Base-by-base conservation (phyloP, 1,140 invertebrate genomes). In the Dolichoris vasculosae region DNA sequence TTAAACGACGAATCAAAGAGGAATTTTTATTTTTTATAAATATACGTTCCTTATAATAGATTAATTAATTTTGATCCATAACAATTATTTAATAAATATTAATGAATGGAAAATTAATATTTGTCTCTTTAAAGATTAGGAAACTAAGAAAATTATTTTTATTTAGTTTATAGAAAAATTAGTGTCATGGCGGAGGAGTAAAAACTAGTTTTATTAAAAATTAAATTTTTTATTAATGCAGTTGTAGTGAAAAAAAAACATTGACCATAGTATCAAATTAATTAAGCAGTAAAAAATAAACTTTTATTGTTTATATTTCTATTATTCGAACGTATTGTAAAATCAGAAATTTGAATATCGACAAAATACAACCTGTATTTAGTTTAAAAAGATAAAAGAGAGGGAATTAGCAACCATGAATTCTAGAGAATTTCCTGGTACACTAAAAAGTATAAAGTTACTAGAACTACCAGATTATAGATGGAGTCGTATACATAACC, bases 401-500 rank as follows among this genome's bases (percentile, higher is more conserved):
- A 48, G 43, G 35, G 38, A 67, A 17, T 26, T 23, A 71, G 15
- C 11, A 69, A 2, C 23, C n/a, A n/a, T n/a, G n/a, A n/a, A n/a
- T n/a, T n/a, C n/a, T n/a, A n/a, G n/a, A n/a, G n/a, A n/a, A n/a
- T n/a, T n/a, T n/a, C n/a, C n/a, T n/a, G n/a, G n/a, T n/a, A n/a
- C n/a, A n/a, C n/a, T n/a, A n/a, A n/a, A n/a, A n/a, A n/a, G n/a
- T n/a, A n/a, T n/a, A n/a, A n/a, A n/a, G n/a, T n/a, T n/a, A n/a
- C 26, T n/a, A 63, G 26, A 8, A 79, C 20, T 17, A 73, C 8
- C 4, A 59, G 20, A 23, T 40, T 26, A 0, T 20, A 83, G 81
- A 51, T 83, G 82, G 71, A 51, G 82, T 46, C 38, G 51, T 20
- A 43, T 1, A 85, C 78, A 48, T 85, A 85, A 85, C 84, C 84